Conservation (phyloP, 1,140 invertebrate genomes). For the Drosophila lowei region DNA sequence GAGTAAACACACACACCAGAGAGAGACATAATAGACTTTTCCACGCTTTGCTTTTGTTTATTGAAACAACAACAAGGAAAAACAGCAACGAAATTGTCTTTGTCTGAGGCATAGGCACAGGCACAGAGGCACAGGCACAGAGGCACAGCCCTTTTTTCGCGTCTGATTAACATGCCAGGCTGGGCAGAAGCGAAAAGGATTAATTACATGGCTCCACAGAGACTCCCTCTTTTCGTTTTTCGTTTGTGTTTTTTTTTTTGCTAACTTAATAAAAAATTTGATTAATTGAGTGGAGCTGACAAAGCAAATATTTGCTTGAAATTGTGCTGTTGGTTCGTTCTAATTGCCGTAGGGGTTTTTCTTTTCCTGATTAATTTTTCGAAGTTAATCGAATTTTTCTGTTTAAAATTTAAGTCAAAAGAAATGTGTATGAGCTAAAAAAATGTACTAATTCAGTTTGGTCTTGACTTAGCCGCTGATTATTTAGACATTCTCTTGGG, state of each 20-base stretch:
- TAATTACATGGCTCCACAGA: conserved; percentile 12
- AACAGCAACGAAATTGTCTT: conserved; percentile 24
- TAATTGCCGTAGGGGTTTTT: conserved; percentile 4
- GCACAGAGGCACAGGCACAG: conserved; percentile 1
- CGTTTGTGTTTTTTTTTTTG: conserved; percentile 19
- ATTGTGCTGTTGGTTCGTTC: not conserved
- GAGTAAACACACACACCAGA: conserved; percentile 28
- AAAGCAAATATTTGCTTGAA: conserved; percentile 47
- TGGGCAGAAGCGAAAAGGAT: conserved; percentile 11
- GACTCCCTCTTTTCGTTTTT: not conserved
- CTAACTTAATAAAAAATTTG: conserved; percentile 72
- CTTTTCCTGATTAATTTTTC: conserved; percentile 5
- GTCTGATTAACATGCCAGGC: conserved; percentile 64
- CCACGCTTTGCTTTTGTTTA: conserved; percentile 26
- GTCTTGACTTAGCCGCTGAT: too few species aligned
- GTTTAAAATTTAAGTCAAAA: not conserved
- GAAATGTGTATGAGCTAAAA: not conserved
- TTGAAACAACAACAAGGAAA: conserved; percentile 22
- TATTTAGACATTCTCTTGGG: too few species aligned
- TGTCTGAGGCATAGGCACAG: not conserved
- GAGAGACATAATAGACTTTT: conserved; percentile 36
- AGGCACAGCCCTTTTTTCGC: conserved; percentile 30
- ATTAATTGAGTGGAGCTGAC: conserved; percentile 71
- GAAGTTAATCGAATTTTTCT: conserved; percentile 25
- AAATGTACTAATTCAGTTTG: too few species aligned